Evolutionary conservation across 2,888 invertebrate genomes (phyloP).

Genomic region (Drosophila melanocephala): DNA sequence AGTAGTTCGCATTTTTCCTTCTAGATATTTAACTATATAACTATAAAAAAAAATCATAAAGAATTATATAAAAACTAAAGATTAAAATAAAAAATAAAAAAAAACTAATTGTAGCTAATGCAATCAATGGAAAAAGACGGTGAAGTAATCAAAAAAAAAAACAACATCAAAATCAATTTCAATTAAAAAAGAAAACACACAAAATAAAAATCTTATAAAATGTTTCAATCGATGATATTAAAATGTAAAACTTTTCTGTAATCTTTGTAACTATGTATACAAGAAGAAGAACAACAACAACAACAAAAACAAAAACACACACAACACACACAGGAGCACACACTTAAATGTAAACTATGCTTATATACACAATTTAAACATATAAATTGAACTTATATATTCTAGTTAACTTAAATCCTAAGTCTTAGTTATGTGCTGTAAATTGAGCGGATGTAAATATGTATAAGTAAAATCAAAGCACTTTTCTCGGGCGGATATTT

Average conservation of each 20-base stretch:
- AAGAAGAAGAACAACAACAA: conserved; percentile 7
- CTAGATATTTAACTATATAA: conserved; percentile 51
- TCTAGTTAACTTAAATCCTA: conserved; percentile 25
- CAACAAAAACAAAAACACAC: conserved; percentile 7
- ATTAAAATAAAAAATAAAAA: not conserved
- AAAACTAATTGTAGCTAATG: conserved; percentile 70
- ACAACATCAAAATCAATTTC: conserved; percentile 21
- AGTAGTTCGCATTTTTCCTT: conserved; percentile 71
- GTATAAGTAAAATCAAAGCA: conserved; percentile 32
- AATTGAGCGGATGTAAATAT: conserved; percentile 48
- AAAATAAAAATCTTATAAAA: conserved; percentile 31
- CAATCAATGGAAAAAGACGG: conserved; percentile 81
- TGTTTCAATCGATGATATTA: conserved; percentile 55
- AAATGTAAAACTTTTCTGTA: conserved; percentile 28
- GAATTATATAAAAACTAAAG: conserved; percentile 10
- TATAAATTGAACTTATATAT: conserved; percentile 24
- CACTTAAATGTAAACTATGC: conserved; percentile 29
- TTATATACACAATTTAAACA: conserved; percentile 14
- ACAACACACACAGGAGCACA: not conserved
- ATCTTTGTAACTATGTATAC: conserved; percentile 43
- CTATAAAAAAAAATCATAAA: conserved; percentile 11
- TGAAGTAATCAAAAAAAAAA: conserved; percentile 61
- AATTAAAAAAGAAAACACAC: not conserved
- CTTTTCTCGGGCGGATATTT: conserved; percentile 52
- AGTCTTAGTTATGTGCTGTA: conserved; percentile 48